Evolutionary conservation across 2,888 invertebrate species (phyloP), one percentile per base, ranked within the genome.

Genomic region (Caradrina kadenii): DNA sequence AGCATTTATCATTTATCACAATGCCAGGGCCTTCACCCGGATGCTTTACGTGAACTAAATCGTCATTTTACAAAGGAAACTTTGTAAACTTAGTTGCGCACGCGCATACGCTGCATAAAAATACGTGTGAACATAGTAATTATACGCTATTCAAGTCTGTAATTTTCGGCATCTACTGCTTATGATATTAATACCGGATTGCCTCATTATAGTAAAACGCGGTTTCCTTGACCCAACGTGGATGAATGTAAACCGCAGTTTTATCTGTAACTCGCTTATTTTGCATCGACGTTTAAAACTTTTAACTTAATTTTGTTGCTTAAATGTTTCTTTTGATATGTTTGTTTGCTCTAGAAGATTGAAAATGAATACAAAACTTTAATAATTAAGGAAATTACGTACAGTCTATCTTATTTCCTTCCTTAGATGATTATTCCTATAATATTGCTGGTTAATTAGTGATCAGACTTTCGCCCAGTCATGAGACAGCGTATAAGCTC

Each of bases 151-250:
- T 3, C 45, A 49, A n/a, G 15, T 21, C 45, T 52, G 42, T 26
- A 58, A 11, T 22, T 53, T 69, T 58, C 39, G 13, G 10, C 19
- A 13, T 17, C 15, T 45, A 73, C 6, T 26, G 10, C n/a, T 22
- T n/a, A 35, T 15, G 17, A 60, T 52, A 26, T 31, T 45, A 50
- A 50, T 5, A 62, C 21, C 42, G 15, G 11, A 49, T 76, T 76
- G 35, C 80, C 22, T 45, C 48, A 62, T 21, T 19, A 68, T 17
- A 53, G n/a, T 59, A 15, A 54, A 69, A 63, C 62, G 59, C 21
- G 49, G 52, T 62, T 71, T 61, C 78, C 78, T 78, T 80, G 80
- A 80, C 78, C 77, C 63, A 11, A 17, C 26, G 45, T 35, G 19
- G 22, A 39, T 49, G 31, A 73, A 60, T 61, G 56, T 50, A 22